Conservation (phyloP, 2,113 vertebrate genomes). For the Lates calcarifer region DNA sequence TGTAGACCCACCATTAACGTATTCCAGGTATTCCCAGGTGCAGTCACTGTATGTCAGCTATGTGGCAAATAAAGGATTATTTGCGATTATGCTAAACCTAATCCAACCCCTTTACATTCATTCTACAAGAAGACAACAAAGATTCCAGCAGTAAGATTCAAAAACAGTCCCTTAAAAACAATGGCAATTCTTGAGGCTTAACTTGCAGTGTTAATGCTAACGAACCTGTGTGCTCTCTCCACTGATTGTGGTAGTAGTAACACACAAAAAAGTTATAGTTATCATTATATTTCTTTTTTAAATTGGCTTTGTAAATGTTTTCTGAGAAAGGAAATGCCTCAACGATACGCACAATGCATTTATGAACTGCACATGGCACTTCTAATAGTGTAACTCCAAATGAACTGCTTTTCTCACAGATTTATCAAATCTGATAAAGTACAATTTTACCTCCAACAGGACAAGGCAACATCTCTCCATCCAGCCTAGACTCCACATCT, state of each 20-base stretch:
- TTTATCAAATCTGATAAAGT: neutral
- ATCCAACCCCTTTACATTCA: neutral
- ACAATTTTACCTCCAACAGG: slow-evolving; percentile 91
- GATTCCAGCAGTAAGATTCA: too few relatives aligned
- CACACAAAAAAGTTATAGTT: too few relatives aligned
- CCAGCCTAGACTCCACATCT: slow-evolving; percentile 92
- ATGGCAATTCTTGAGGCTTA: neutral
- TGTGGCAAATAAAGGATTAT: neutral
- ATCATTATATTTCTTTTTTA: too few relatives aligned
- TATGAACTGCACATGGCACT: neutral
- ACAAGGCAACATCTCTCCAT: slow-evolving; percentile 94
- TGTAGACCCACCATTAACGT: too few relatives aligned
- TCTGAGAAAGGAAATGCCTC: neutral
- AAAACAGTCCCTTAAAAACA: neutral
- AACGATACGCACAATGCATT: neutral
- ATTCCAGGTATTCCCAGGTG: too few relatives aligned
- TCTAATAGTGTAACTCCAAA: neutral
- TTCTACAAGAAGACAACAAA: neutral
- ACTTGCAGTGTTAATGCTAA: too few relatives aligned
- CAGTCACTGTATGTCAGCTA: too few relatives aligned
- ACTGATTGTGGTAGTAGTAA: too few relatives aligned
- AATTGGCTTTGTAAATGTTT: neutral
- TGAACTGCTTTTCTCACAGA: neutral
- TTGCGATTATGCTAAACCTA: neutral
- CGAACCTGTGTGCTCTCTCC: too few relatives aligned